Evolutionary conservation across 2,888 invertebrate genomes (phyloP).

Genomic region (Orthosia cruda): DNA sequence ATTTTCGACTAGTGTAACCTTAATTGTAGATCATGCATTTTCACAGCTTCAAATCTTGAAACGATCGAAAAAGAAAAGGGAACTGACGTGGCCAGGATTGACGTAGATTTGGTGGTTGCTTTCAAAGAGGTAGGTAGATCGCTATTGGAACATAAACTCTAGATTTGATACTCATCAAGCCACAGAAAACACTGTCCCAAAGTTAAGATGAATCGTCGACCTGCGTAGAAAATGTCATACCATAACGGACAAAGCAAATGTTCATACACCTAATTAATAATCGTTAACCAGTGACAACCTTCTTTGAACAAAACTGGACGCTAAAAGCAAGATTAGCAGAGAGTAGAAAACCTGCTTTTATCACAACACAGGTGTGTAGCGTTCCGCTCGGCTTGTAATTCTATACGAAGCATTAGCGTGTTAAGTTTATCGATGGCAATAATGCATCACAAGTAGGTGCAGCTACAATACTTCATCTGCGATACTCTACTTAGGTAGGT

Average conservation of each 20-base stretch:
- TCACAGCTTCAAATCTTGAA: too few relatives aligned
- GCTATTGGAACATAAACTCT: too few relatives aligned
- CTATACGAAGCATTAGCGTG: slow-evolving; percentile 61
- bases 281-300: slow-evolving; percentile 44
- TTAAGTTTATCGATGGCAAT: slow-evolving; percentile 64
- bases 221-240: neutral
- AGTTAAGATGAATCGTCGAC: neutral
- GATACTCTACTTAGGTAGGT: slow-evolving; percentile 1
- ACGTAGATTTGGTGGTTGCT: too few relatives aligned
- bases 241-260: slow-evolving; percentile 20
- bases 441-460: slow-evolving; percentile 53
- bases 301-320: slow-evolving; percentile 46
- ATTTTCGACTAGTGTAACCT: too few relatives aligned
- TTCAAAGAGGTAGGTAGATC: too few relatives aligned
- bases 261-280: slow-evolving; percentile 49
- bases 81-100: too few relatives aligned
- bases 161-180: neutral
- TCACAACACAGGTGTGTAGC: slow-evolving; percentile 47
- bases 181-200: neutral
- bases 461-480: slow-evolving; percentile 35
- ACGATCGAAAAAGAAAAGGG: too few relatives aligned
- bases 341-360: slow-evolving; percentile 53
- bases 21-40: too few relatives aligned
- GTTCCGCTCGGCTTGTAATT: slow-evolving; percentile 61
- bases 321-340: slow-evolving; percentile 48